Evolutionary conservation across 2,888 invertebrate genomes (phyloP).

Genomic region (Camponotus fellah): DNA sequence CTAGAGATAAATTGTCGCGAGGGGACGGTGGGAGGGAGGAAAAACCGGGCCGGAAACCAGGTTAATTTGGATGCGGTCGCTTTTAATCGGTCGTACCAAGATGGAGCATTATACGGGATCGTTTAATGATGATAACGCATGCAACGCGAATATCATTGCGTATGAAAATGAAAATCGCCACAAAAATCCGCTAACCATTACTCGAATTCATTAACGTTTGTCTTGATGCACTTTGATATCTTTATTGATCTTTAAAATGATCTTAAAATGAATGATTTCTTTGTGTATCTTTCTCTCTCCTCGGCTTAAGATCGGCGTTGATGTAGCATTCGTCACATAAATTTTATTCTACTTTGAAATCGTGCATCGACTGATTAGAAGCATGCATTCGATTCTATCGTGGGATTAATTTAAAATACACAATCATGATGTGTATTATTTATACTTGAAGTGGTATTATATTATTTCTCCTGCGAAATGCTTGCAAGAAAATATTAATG

Average conservation of each 20-base stretch:
- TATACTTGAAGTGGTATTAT: neutral
- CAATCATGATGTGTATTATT: neutral
- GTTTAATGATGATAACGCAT: slow-evolving; percentile 54
- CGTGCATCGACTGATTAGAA: slow-evolving; percentile 31
- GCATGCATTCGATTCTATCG: slow-evolving; percentile 24
- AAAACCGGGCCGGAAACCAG: slow-evolving; percentile 16
- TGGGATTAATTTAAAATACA: slow-evolving; percentile 19
- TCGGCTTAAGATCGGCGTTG: neutral
- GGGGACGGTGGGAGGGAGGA: neutral
- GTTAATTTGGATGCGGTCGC: slow-evolving; percentile 35
- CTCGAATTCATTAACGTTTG: slow-evolving; percentile 43
- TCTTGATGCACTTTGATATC: slow-evolving; percentile 32
- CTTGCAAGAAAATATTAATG: slow-evolving; percentile 1
- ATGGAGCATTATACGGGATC: slow-evolving; percentile 36
- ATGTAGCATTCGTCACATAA: neutral
- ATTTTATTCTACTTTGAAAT: slow-evolving; percentile 43
- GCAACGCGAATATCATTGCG: slow-evolving; percentile 34
- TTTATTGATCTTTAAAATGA: slow-evolving; percentile 45
- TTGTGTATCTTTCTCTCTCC: neutral
- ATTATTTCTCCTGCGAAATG: neutral
- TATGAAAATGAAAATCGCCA: slow-evolving; percentile 55
- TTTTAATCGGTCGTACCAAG: slow-evolving; percentile 37
- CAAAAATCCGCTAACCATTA: slow-evolving; percentile 34
- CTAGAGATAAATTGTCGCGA: slow-evolving; percentile 31
- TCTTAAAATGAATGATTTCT: slow-evolving; percentile 40